These are phyloP conservation scores for Lithophane semibrunnea DNA, from an alignment of 2,888 invertebrate genomes.

Conservation along the genomic window DNA sequence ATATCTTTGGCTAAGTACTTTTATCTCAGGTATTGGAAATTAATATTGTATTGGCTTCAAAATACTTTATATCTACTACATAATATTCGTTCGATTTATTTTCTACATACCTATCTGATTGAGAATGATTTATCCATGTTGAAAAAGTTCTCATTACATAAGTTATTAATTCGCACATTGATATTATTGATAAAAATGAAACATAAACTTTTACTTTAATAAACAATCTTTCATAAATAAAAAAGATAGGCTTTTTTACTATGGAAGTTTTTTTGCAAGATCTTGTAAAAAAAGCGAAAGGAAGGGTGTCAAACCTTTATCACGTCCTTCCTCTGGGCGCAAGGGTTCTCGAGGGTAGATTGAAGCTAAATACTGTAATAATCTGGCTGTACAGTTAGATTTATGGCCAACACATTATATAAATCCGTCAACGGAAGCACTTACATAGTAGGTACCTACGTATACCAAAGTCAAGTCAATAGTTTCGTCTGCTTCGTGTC, in stretches of 20 bases:
- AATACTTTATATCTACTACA: not conserved
- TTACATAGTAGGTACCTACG: not conserved
- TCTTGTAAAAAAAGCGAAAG: constrained; percentile 20
- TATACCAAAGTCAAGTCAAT: not conserved
- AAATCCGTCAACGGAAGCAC: constrained; percentile 8
- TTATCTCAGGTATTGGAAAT: not conserved
- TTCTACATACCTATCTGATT: not conserved
- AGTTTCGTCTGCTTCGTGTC: not conserved
- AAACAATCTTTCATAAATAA: not conserved
- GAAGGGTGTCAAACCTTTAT: constrained; percentile 61
- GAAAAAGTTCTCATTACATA: not conserved
- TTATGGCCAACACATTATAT: constrained; percentile 34
- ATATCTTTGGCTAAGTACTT: constrained; percentile 4
- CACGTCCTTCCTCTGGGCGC: constrained; percentile 39
- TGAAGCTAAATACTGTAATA: constrained; percentile 53
- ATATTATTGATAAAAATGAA: no score
- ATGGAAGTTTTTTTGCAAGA: constrained; percentile 15
- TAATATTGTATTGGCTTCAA: not conserved
- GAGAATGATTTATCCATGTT: not conserved
- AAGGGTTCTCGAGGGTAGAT: constrained; percentile 37
- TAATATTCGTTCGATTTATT: not conserved
- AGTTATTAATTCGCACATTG: not conserved
- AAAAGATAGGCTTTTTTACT: constrained; percentile 28
- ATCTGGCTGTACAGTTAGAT: constrained; percentile 40
- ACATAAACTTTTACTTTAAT: no score